Evolutionary conservation across 2,888 invertebrate genomes (phyloP).

Genomic region (Trachelus troglodyta): DNA sequence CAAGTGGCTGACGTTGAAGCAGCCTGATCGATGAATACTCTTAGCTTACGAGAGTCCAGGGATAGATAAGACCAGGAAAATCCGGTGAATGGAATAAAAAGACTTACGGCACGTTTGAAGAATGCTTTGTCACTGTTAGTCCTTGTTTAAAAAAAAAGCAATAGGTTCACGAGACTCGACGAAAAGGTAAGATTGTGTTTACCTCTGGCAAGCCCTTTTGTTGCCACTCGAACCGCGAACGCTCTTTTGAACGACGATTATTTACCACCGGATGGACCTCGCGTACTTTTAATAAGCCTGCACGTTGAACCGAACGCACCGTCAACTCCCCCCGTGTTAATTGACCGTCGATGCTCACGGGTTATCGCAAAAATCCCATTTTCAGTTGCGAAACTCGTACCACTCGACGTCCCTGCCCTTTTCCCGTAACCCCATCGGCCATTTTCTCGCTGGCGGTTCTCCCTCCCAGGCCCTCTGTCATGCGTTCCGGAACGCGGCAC

Average conservation of each 20-base stretch:
- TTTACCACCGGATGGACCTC: constrained; percentile 5
- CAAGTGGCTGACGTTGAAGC: constrained; percentile 58
- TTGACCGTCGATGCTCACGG: constrained; percentile 22
- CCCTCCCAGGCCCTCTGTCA: constrained; percentile 35
- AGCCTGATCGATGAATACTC: constrained; percentile 55
- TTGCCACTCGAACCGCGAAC: constrained; percentile 52
- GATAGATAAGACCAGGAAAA: not conserved
- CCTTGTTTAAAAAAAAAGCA: constrained; percentile 13
- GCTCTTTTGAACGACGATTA: constrained; percentile 43
- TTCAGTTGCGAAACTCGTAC: constrained; percentile 46
- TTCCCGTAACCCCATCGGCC: constrained; percentile 62
- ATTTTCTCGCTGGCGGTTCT: constrained; percentile 60
- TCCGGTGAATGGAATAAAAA: not conserved
- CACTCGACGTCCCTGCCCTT: constrained; percentile 64
- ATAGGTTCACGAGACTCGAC: constrained; percentile 14
- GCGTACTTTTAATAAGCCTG: constrained; percentile 1
- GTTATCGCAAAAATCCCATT: constrained; percentile 41
- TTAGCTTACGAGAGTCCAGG: constrained; percentile 11
- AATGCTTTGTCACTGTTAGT: not conserved
- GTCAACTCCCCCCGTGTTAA: constrained; percentile 18
- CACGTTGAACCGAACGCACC: constrained; percentile 17
- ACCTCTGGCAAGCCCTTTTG: constrained; percentile 56
- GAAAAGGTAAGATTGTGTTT: constrained; percentile 48
- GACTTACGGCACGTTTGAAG: not conserved
- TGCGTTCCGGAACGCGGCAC: constrained; percentile 2